A percentile compares a stretch with the other conserved stretches of the same genome.
These are phyloP conservation scores for Crypturellus undulatus DNA, from an alignment of 2,113 vertebrate species.

Conservation along the genomic window DNA sequence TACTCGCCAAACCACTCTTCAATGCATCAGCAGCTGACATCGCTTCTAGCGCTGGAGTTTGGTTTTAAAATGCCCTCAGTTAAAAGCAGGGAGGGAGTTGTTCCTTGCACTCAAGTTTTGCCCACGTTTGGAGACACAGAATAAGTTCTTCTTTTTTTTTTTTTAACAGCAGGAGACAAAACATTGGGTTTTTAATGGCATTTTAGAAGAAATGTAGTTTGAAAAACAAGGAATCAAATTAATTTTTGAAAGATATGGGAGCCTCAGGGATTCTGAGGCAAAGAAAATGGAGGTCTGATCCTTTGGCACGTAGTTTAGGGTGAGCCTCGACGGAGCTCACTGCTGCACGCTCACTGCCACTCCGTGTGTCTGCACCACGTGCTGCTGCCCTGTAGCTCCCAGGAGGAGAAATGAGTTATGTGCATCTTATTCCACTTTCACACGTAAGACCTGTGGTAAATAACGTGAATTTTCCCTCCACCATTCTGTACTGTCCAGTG, in stretches of 20 bases:
- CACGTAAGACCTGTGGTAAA: background rate
- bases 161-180: slow-evolving; percentile 30
- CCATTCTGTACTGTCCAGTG: background rate
- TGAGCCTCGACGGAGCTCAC: background rate
- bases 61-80: slow-evolving; percentile 62
- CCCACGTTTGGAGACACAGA: slow-evolving; percentile 22
- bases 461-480: background rate
- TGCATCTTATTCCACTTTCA: background rate
- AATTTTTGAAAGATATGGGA: slow-evolving; percentile 33
- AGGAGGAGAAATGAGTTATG: background rate
- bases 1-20: slow-evolving; percentile 50
- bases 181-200: slow-evolving; percentile 23
- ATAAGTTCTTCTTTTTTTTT: background rate
- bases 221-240: slow-evolving; percentile 33
- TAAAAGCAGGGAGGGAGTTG: slow-evolving; percentile 14
- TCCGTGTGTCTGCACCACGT: background rate
- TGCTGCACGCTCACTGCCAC: background rate
- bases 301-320: background rate
- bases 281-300: background rate
- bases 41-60: slow-evolving; percentile 41
- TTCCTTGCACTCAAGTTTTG: slow-evolving; percentile 63
- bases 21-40: slow-evolving; percentile 7
- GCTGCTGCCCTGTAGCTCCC: background rate
- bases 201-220: slow-evolving; percentile 48
- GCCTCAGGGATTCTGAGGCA: background rate